Evolutionary conservation across 2,113 vertebrate species (phyloP).

Genomic region (Macrotis lagotis): DNA sequence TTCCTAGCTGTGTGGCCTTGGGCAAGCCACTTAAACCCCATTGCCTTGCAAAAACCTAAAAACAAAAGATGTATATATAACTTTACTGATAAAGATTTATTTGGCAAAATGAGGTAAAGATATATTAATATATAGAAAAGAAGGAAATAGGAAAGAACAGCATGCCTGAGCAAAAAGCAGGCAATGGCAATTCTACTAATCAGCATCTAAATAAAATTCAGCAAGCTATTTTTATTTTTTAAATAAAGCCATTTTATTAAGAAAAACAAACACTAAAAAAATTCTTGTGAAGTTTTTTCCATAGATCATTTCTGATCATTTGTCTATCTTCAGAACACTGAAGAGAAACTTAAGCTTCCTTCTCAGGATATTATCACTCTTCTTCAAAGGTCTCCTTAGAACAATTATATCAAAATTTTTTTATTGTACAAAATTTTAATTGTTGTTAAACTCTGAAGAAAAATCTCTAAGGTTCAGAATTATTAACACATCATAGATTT

Average conservation of each 20-base stretch:
- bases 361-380: not conserved
- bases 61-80: too few relatives aligned
- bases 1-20: too few relatives aligned
- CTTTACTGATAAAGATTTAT: not conserved
- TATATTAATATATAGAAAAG: not conserved
- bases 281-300: constrained; percentile 34
- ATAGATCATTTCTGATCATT: not conserved
- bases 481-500: constrained; percentile 32
- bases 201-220: not conserved
- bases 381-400: constrained; percentile 48
- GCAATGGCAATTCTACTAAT: constrained; percentile 43
- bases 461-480: constrained; percentile 40
- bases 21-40: too few relatives aligned
- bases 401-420: not conserved
- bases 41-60: too few relatives aligned
- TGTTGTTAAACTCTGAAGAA: constrained; percentile 31
- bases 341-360: constrained; percentile 31
- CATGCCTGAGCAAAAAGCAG: constrained; percentile 20
- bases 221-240: constrained; percentile 25
- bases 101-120: constrained; percentile 45
- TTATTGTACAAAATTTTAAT: constrained; percentile 45
- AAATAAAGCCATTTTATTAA: constrained; percentile 39
- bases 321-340: constrained; percentile 23
- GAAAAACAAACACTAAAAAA: not conserved
- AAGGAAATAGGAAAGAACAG: constrained; percentile 36